Evolutionary conservation across 2,888 invertebrate species (phyloP), one percentile per base, ranked within the genome.

Genomic region (Minunthozetes semirufus): DNA sequence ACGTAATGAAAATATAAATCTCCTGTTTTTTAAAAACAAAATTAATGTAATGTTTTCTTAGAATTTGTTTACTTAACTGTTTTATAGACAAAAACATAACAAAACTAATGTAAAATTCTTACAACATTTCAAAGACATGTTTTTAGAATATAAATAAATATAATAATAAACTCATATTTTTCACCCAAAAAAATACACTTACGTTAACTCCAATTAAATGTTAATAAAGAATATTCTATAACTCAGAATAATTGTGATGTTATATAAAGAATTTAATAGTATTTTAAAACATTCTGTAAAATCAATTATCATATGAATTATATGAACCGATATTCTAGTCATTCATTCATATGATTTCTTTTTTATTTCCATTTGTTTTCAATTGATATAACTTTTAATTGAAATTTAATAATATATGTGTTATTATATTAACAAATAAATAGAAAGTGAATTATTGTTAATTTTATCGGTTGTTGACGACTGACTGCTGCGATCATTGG

Each of bases 61-160:
- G 25, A 25, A 13, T 33, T 63, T 63, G 33, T 63, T 63, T 63
- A 63, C 61, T n/a, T 63, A 33, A 33, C 17, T 5, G 27, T 27
- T 63, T 63, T 63, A 29, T 63, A 63, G 33, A 33, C 33, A 63
- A 63, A 29, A 56, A 56, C 8, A 56, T 19, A 19, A 56, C 22
- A 56, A 56, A 56, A 56, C 22, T 56, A 5, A 56, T 56, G 22
- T 56, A 56, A 9, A 56, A 56, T 19, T 56, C 5, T 56, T 6
- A 19, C n/a, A n/a, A 56, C 22, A 22, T 19, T 9, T 56, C 22
- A 56, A 56, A 17, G 13, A 56, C 56, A 56, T 22, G 17, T 56
- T 56, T 22, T 56, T 56, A 17, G 15, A 48, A 17, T 48, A n/a
- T 6, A 48, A 48, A 48, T 11, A 48, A 17, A 48, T 48, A 17